Base-by-base conservation (phyloP, 2,797 vertebrate species). In the Rhadinocentrus ornatus region DNA sequence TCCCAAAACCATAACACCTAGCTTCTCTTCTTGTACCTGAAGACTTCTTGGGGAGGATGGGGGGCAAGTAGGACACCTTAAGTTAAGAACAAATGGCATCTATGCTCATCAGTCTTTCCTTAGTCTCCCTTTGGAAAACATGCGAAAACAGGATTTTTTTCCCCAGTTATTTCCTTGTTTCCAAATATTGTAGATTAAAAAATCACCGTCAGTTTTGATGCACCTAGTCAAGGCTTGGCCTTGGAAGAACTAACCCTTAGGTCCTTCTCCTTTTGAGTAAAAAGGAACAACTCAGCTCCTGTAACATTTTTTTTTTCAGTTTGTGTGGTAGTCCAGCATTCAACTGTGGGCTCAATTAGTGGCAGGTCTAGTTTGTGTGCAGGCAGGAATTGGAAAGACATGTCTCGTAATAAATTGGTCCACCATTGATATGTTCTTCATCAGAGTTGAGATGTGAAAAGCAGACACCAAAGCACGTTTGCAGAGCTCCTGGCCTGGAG, bases 91-190 rank as follows among this genome's bases (percentile, higher is more conserved):
- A 71, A 65, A 61, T 66, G 63, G 81, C 81, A 66, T 59, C 9
- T 50, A 53, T 41, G 60, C 69, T 62, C 29, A 29, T 58, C 57
- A 39, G 50, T 78, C 58, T 11, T 60, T 83, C 60, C 44, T 72
- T 58, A 31, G 48, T 59, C 56, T 59, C 46, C 88, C 80, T 93
- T 90, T 91, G 89, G 87, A 85, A 92, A 92, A 85, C 80, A 80
- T 83, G 72, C 80, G 24, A 70, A 46, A n/a, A 78, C 66, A 58
- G 61, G 41, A 52, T 76, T 78, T 77, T 44, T 35, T 64, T 24
- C 54, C 44, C 37, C 41, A 32, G n/a, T 44, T 62, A 2, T 50
- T 16, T 83, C 62, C 69, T 50, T 35, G 32, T 46, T 64, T 50
- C 31, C 55, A 65, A 44, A 70, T 1, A 27, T 61, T 66, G 46